Percentiles rank a stretch among this genome's conserved stretches.
Conservation (phyloP, 2,888 invertebrate genomes). For the Troilus luridus region DNA sequence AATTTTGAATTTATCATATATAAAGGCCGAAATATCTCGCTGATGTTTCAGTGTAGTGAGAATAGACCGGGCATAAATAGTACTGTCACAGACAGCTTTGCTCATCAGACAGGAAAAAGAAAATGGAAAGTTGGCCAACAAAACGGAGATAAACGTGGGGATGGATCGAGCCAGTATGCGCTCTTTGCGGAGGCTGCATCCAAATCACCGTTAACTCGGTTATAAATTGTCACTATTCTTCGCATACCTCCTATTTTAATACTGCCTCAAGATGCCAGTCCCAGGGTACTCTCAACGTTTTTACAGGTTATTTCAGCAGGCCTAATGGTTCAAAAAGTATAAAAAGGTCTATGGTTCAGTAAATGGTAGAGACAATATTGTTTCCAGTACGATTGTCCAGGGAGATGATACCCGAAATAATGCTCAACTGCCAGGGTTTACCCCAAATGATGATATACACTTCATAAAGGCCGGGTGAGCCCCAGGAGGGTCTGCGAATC, state of each 20-base stretch:
- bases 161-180: not conserved
- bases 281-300: not conserved
- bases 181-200: not conserved
- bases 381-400: too few relatives aligned
- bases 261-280: not conserved
- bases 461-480: too few relatives aligned
- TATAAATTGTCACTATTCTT: conserved; percentile 1
- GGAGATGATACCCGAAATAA: too few relatives aligned
- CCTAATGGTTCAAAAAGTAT: not conserved
- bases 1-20: not conserved
- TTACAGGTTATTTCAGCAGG: not conserved
- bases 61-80: not conserved
- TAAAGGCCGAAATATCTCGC: not conserved
- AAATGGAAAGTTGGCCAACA: not conserved
- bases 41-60: not conserved
- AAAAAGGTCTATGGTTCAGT: too few relatives aligned
- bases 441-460: too few relatives aligned
- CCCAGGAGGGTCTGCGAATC: too few relatives aligned
- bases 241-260: conserved; percentile 12
- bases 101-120: conserved; percentile 13
- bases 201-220: conserved; percentile 20
- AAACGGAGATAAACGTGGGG: not conserved
- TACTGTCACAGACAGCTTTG: not conserved
- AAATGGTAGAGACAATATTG: too few relatives aligned
- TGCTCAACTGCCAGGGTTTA: too few relatives aligned